A percentile compares a stretch with the other conserved stretches of the same genome.
Evolutionary conservation across 2,888 invertebrate species (phyloP).

Genomic region (Zelleria hepariella): DNA sequence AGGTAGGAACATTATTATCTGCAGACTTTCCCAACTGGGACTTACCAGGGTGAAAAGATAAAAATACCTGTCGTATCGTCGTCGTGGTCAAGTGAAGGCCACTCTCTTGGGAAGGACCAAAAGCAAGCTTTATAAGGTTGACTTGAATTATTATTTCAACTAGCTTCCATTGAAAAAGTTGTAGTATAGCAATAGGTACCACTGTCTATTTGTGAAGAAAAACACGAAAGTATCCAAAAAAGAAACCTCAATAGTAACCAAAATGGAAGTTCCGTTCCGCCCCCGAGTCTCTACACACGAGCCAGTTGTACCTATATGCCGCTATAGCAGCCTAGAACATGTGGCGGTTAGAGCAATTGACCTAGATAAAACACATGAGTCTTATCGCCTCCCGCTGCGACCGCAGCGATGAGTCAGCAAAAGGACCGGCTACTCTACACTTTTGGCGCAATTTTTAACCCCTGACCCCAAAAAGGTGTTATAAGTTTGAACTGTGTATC

Average conservation of each 20-base stretch:
- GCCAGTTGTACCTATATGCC: background rate
- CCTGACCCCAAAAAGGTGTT: no score
- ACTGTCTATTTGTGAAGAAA: no score
- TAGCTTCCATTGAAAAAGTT: no score
- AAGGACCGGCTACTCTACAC: background rate
- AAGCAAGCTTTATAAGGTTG: background rate
- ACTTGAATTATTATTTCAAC: no score
- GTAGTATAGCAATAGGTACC: no score
- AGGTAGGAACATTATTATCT: no score
- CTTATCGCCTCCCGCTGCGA: background rate
- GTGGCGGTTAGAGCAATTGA: background rate
- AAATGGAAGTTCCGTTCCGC: background rate
- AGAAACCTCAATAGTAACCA: background rate
- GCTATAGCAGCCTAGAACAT: background rate
- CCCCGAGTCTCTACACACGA: background rate
- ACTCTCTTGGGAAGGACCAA: background rate
- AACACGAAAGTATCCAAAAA: no score
- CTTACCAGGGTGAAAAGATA: background rate
- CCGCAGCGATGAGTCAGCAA: background rate
- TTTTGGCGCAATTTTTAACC: no score
- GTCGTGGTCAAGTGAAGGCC: background rate
- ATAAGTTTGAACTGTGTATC: no score
- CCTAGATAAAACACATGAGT: background rate
- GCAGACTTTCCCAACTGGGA: background rate
- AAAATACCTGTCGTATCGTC: background rate